Evolutionary conservation across 2,888 invertebrate species (phyloP).

Genomic region (Antheraea yamamai): DNA sequence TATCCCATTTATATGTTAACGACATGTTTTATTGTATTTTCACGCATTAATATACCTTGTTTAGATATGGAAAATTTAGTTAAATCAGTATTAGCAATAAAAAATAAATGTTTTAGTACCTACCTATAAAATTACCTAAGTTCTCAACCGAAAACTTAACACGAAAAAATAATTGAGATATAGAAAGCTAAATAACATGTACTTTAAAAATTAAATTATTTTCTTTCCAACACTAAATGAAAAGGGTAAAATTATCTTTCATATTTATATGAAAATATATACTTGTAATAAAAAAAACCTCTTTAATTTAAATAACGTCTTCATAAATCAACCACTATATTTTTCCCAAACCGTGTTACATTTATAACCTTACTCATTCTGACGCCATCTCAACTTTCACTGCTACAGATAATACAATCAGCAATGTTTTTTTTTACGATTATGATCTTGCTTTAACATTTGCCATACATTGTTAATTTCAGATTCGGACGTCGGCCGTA

Average conservation of each 20-base stretch:
- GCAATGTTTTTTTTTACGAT: too few species aligned
- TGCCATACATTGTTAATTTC: conserved; percentile 32
- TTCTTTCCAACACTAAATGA: not conserved
- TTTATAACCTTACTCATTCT: too few species aligned
- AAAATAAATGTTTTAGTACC: not conserved
- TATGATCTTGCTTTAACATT: too few species aligned
- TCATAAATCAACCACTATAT: too few species aligned
- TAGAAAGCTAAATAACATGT: too few species aligned
- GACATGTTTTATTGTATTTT: not conserved
- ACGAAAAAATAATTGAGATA: too few species aligned
- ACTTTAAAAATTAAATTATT: not conserved
- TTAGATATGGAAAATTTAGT: not conserved
- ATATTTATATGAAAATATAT: too few species aligned
- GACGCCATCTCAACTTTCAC: too few species aligned
- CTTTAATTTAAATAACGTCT: too few species aligned
- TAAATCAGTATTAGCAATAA: not conserved
- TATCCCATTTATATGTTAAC: not conserved
- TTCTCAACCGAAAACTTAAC: not conserved
- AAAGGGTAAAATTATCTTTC: not conserved
- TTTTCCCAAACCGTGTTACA: too few species aligned
- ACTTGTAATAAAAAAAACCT: too few species aligned
- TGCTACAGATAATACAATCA: too few species aligned
- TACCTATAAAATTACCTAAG: not conserved
- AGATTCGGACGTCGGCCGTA: conserved; percentile 82
- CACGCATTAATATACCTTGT: not conserved